Percentiles rank a stretch among this genome's conserved stretches.
These are phyloP conservation scores for Aspidapion aeneum DNA, from an alignment of 2,888 invertebrate species.

Conservation along the genomic window DNA sequence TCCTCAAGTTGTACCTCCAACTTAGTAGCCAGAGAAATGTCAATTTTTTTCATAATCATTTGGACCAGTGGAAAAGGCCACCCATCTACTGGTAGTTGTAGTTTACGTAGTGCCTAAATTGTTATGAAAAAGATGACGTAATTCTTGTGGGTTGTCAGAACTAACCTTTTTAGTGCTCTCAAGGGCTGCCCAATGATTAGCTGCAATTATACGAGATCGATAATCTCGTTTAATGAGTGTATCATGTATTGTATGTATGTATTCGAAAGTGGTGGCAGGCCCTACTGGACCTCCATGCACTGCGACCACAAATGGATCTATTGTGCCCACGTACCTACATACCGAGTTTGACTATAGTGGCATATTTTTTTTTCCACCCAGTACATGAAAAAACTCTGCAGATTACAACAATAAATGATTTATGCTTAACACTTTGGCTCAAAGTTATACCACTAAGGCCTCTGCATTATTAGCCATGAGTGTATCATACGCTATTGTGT, in stretches of 20 bases:
- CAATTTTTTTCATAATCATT: background rate
- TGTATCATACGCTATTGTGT: background rate
- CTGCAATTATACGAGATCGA: background rate
- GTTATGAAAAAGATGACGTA: background rate
- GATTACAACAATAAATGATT: too few relatives aligned
- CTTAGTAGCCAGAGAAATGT: background rate
- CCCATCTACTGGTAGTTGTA: background rate
- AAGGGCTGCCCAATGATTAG: background rate
- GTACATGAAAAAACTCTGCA: too few relatives aligned
- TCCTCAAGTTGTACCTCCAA: background rate
- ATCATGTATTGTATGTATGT: background rate
- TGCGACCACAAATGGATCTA: too few relatives aligned
- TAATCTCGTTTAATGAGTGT: background rate
- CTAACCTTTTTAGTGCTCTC: background rate
- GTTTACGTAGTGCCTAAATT: background rate
- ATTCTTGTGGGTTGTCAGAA: background rate
- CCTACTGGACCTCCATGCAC: too few relatives aligned
- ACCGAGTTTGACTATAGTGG: too few relatives aligned
- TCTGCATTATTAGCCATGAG: too few relatives aligned
- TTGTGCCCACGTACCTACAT: too few relatives aligned
- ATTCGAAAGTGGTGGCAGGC: too few relatives aligned
- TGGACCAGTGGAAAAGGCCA: background rate
- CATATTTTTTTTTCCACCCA: too few relatives aligned
- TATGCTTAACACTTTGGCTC: too few relatives aligned
- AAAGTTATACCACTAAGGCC: too few relatives aligned